Base-by-base conservation (phyloP, 2,888 invertebrate species). In the Adelphocoris suturalis region DNA sequence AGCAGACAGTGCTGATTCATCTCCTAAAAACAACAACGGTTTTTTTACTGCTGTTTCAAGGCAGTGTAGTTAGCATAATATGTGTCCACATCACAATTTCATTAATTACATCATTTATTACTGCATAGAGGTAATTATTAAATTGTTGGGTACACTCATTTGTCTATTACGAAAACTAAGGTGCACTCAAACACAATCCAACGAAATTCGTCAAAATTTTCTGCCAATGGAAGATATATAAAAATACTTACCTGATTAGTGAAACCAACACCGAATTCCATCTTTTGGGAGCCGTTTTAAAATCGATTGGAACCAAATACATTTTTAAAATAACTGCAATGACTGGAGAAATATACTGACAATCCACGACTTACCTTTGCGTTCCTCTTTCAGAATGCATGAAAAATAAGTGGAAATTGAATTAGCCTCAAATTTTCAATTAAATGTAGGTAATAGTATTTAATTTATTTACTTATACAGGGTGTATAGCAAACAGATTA, bases 291-390 rank as follows among this genome's bases (percentile, higher is more conserved):
- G 75, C 3, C 2, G n/a, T 23, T 13, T 75, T 0, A 2, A 9
- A 12, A 75, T 80, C 48, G 37, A 37, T 37, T n/a, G 3, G 80
- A 19, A 46, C 11, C n/a, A 47, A 23, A 75, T 7, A 75, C 16
- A 80, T 46, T 46, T 48, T 14, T 14, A 37, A 27, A 78, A 80
- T 11, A 75, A 46, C 48, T 46, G 48, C 19, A 68, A 68, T 23
- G 13, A 19, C 12, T 14, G n/a, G 27, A 28, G 16, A 46, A 48
- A 19, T 46, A 46, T 2, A 46, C 46, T 46, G 19, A 80, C 37
- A 5, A 80, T 2, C 48, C n/a, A 46, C 19, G 14, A 19, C 80
- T 80, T 80, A 80, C 80, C 80, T 80, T 37, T 37, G n/a, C 13
- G 14, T 80, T 3, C 46, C 48, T n/a, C 68, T 68, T 23, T 23